A percentile compares a stretch with the other conserved stretches of the same genome.
These are phyloP conservation scores for Anastrepha obliqua DNA, from an alignment of 1,140 invertebrate species.

Conservation along the genomic window DNA sequence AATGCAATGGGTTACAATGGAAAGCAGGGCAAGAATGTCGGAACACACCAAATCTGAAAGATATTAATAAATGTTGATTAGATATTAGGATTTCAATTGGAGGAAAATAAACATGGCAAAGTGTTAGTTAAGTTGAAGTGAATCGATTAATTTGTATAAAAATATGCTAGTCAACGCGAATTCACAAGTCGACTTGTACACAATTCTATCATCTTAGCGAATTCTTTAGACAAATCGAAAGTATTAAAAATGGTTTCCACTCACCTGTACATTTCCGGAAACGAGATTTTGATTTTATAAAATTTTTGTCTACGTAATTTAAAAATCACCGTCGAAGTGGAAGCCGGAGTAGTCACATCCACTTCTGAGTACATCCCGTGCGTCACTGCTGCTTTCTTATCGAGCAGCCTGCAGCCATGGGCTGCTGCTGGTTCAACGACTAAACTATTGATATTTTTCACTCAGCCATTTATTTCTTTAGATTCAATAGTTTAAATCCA, in stretches of 20 bases:
- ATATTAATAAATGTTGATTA: background rate
- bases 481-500: background rate
- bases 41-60: conserved; percentile 12
- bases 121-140: too few species aligned
- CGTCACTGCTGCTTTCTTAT: background rate
- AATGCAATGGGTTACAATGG: background rate
- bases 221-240: too few species aligned
- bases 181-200: too few species aligned
- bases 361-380: background rate
- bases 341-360: background rate
- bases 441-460: background rate
- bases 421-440: background rate
- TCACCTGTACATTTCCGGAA: too few species aligned
- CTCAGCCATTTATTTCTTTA: background rate
- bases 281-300: too few species aligned
- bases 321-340: too few species aligned
- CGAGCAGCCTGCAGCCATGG: background rate
- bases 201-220: too few species aligned
- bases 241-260: too few species aligned
- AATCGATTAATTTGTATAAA: too few species aligned
- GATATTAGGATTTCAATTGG: background rate
- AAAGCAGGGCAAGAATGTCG: background rate
- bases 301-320: too few species aligned
- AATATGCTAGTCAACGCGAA: too few species aligned
- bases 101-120: too few species aligned